phyloP scores from a whole-genome alignment of 2,888 invertebrate species.

The Psylliodes chrysocephalus region DNA sequence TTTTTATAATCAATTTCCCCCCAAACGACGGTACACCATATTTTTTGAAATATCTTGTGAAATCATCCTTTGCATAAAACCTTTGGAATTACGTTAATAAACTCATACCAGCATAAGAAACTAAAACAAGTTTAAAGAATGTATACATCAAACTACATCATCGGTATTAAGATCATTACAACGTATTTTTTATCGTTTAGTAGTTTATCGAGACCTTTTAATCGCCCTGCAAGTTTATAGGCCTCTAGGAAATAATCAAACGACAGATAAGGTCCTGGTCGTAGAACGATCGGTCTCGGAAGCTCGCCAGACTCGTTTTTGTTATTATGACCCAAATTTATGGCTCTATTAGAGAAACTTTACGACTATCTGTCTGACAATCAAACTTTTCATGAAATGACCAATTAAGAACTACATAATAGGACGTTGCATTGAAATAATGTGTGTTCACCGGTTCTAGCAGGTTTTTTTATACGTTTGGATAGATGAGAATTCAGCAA shows the following conservation, averaged over 20 bases:
- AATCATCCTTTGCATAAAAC: no score
- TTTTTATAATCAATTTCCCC: no score
- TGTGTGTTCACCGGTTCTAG: constrained; percentile 6
- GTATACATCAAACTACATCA: no score
- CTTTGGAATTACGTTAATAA: no score
- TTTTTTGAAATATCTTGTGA: no score
- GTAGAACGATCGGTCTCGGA: constrained; percentile 11
- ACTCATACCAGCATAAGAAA: no score
- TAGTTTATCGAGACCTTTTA: neutral
- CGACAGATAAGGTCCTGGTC: neutral
- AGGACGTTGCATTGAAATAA: constrained; percentile 19
- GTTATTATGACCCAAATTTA: constrained; percentile 45
- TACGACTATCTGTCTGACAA: constrained; percentile 43
- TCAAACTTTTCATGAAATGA: constrained; percentile 48
- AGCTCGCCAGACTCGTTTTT: constrained; percentile 42
- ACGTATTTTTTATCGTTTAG: no score
- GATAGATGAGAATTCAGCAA: no score
- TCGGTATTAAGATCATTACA: no score
- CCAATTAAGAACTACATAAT: constrained; percentile 48
- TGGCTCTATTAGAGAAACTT: constrained; percentile 48
- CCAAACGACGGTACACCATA: no score
- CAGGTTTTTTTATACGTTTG: neutral
- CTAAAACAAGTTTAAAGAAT: no score
- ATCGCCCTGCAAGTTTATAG: neutral
- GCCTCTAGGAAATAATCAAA: constrained; percentile 14